These are phyloP conservation scores for Eubasilissa regina DNA, from an alignment of 1,140 invertebrate genomes.

Conservation along the genomic window DNA sequence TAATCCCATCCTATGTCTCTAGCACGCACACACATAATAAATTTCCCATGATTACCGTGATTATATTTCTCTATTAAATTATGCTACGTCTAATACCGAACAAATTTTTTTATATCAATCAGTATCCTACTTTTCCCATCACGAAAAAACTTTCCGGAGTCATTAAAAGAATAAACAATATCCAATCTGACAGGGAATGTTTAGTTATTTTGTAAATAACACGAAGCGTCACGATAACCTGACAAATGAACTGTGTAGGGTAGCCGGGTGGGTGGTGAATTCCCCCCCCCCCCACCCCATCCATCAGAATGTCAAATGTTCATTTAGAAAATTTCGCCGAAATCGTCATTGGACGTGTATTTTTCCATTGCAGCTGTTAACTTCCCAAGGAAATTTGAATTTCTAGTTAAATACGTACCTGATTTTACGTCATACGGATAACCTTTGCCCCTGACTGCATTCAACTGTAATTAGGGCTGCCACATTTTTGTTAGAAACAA, in stretches of 20 bases:
- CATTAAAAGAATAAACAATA: conserved; percentile 28
- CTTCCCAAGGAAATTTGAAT: conserved; percentile 40
- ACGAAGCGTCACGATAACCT: conserved; percentile 18
- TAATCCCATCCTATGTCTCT: too few species aligned
- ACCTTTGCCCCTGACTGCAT: conserved; percentile 12
- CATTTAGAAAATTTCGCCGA: conserved; percentile 32
- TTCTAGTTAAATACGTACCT: conserved; percentile 30
- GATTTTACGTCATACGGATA: conserved; percentile 41
- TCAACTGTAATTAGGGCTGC: conserved; percentile 24
- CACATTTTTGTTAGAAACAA: too few species aligned
- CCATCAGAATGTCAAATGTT: conserved; percentile 40
- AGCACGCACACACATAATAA: too few species aligned
- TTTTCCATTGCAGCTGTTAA: not conserved
- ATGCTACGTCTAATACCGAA: not conserved
- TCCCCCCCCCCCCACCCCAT: conserved; percentile 3
- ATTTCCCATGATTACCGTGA: too few species aligned
- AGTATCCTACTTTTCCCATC: not conserved
- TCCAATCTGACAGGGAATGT: not conserved
- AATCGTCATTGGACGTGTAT: not conserved
- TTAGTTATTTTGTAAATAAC: conserved; percentile 22
- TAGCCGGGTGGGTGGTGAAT: too few species aligned
- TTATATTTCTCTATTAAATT: too few species aligned
- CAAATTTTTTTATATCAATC: conserved; percentile 22
- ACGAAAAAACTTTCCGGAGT: conserved; percentile 24
- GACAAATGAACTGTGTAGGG: conserved; percentile 21